Percentiles rank a stretch among this genome's conserved stretches.
Evolutionary conservation across 2,888 invertebrate genomes (phyloP).

Genomic region (Mesorhabditis belari): DNA sequence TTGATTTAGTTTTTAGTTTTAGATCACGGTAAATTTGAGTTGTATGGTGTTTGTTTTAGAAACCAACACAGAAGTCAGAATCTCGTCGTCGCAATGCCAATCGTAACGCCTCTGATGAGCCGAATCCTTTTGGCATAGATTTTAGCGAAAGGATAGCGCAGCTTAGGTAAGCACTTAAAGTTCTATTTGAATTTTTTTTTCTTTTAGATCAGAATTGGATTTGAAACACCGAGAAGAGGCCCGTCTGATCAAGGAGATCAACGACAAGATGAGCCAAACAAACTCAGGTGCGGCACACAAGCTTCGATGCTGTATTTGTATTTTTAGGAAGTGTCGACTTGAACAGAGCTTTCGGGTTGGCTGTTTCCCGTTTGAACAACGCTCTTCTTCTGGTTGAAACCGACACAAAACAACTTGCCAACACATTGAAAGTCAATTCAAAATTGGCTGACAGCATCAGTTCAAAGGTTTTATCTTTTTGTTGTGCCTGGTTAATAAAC

Average conservation of each 20-base stretch:
- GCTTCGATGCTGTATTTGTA: neutral
- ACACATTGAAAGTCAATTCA: constrained; percentile 64
- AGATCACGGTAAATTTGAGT: too few relatives aligned
- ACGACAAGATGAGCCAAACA: constrained; percentile 1
- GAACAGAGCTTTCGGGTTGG: constrained; percentile 36
- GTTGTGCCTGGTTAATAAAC: too few relatives aligned
- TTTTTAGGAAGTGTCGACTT: constrained; percentile 34
- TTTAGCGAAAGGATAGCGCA: too few relatives aligned
- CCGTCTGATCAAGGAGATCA: neutral
- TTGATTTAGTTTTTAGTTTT: too few relatives aligned
- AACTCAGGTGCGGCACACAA: constrained; percentile 8
- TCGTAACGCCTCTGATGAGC: too few relatives aligned
- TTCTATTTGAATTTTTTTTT: too few relatives aligned
- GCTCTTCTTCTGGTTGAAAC: constrained; percentile 59
- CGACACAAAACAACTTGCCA: constrained; percentile 74
- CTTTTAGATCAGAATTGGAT: neutral
- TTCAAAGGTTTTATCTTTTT: constrained; percentile 71
- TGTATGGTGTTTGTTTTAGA: too few relatives aligned
- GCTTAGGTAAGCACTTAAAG: too few relatives aligned
- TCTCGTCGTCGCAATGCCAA: too few relatives aligned
- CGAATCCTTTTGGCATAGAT: neutral
- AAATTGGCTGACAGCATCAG: constrained; percentile 46
- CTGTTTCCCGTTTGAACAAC: constrained; percentile 44
- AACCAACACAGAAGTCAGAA: too few relatives aligned
- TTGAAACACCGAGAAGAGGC: neutral